Conservation (phyloP, 2,113 vertebrate genomes). For the Heloderma charlesbogerti region DNA sequence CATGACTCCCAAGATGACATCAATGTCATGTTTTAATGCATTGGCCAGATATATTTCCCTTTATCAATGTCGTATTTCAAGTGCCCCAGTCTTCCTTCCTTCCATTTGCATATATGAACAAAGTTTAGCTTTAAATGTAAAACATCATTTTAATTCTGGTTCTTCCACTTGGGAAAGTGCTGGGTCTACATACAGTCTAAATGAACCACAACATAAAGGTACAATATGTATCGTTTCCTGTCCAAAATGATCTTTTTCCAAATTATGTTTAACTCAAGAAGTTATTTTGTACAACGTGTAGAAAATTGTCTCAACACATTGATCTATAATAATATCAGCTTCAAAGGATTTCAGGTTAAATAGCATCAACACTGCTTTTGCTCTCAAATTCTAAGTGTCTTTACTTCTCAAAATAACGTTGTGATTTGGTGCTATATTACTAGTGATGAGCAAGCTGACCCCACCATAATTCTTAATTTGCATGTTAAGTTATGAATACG, state of each 20-base stretch:
- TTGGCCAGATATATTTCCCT: not conserved
- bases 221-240: not conserved
- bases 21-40: not conserved
- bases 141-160: not conserved
- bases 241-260: not conserved
- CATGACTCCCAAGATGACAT: not conserved
- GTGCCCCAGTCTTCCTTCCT: not conserved
- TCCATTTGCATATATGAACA: not conserved
- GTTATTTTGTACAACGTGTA: not conserved
- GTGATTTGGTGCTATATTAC: not conserved
- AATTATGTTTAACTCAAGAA: not conserved
- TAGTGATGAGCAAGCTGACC: not conserved
- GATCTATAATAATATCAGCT: not conserved
- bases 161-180: not conserved
- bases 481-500: not conserved
- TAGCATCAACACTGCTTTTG: not conserved
- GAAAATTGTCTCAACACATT: not conserved
- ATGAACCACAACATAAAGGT: not conserved
- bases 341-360: not conserved
- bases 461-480: not conserved
- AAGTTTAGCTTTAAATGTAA: not conserved
- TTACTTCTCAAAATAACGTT: not conserved
- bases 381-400: not conserved
- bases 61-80: not conserved
- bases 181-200: not conserved